Base-by-base conservation (phyloP, 2,797 vertebrate genomes). In the Psittacula derbiana region DNA sequence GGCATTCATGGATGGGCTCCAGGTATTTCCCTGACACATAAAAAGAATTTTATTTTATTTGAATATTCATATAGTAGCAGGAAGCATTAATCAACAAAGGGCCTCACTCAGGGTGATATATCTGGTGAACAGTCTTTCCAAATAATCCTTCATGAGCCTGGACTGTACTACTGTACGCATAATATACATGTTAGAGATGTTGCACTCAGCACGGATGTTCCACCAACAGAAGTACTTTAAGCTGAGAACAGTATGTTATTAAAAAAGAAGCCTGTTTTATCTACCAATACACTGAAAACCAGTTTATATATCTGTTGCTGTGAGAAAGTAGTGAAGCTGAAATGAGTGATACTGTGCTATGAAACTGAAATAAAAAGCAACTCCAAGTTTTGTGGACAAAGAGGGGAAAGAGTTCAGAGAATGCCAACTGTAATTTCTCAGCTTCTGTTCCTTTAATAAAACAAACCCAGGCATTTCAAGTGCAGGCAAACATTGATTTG, bases 81-180 rank as follows among this genome's bases (percentile, higher is more conserved):
- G 88, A 92, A 92, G 71, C n/a, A 73, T 85, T 94, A 96, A 80
- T 95, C 74, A 88, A 50, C 76, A 83, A 83, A 95, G n/a, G 64
- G 73, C 70, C 71, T 95, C 76, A 85, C 65, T 87, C 60, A 69
- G 57, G 31, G 44, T 88, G 82, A 93, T 80, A 47, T 52, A 93
- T 88, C 81, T 80, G 43, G 41, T 87, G 84, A 92, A 78, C 8
- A 72, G 49, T 21, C 46, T 80, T 94, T 90, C 75, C 92, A 96
- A 90, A 70, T 79, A 93, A 71, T 61, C 87, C 66, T 90, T 73
- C 76, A 44, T 25, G 70, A 91, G 62, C 38, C 67, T 11, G 1
- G 61, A 28, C 40, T 53, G 31, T 65, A 64, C 64, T 80, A 27
- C 84, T 79, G 50, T 60, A 17, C 66, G 44, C 38, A 88, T 66